Conservation (phyloP, 2,113 vertebrate genomes). For the Leptodactylus fuscus region DNA sequence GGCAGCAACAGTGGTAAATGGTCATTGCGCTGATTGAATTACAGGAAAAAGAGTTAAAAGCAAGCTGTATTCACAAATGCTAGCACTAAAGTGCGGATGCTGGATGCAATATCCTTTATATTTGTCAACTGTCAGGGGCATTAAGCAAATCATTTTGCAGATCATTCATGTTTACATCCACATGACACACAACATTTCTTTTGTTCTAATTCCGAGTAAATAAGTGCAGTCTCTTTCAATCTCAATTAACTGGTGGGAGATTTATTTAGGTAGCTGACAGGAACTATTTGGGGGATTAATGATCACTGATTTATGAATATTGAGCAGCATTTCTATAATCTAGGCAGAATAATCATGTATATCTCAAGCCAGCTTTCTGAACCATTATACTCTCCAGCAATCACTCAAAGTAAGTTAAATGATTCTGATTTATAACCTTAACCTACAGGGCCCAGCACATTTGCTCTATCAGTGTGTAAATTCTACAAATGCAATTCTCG, state of each 20-base stretch:
- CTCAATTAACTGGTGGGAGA: constrained; percentile 79
- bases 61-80: neutral
- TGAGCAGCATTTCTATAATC: constrained; percentile 77
- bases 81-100: neutral
- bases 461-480: constrained; percentile 79
- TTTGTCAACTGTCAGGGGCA: neutral
- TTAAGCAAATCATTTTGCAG: neutral
- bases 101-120: neutral
- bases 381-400: constrained; percentile 72
- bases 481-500: constrained; percentile 76
- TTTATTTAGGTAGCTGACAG: constrained; percentile 79
- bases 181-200: constrained; percentile 59
- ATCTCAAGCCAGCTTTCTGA: constrained; percentile 67
- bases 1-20: neutral
- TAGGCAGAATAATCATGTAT: constrained; percentile 71
- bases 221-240: constrained; percentile 74
- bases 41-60: neutral
- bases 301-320: constrained; percentile 83
- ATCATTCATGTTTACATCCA: constrained; percentile 3
- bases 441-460: constrained; percentile 77
- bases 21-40: neutral
- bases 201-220: constrained; percentile 67
- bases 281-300: constrained; percentile 82
- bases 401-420: constrained; percentile 81
- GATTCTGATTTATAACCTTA: constrained; percentile 84